Evolutionary conservation across 2,888 invertebrate genomes (phyloP), one percentile per base, ranked within the genome.

Genomic region (Xestia xanthographa): DNA sequence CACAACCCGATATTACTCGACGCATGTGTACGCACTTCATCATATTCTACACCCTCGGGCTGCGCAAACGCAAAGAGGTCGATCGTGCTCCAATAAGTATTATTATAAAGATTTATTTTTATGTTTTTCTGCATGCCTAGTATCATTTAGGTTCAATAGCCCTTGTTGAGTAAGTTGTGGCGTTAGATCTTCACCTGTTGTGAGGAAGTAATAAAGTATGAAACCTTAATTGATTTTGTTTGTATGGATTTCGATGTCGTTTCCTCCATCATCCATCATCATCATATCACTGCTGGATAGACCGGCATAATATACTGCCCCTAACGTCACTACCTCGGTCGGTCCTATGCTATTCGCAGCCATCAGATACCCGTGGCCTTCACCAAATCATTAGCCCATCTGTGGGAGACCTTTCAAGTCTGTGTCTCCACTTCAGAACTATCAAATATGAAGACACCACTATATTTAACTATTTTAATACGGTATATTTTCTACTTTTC

Each of bases 71-170:
- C 79, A 85, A 77, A 86, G 83, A 87, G 83, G 87, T 88, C 82
- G 80, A 80, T 83, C 83, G 83, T 86, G 82, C 66, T 85, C 82
- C 83, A 87, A 83, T 87, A 80, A 82, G 84, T 79, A 86, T 77
- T 80, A 87, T 83, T 79, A 85, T 75, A 62, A 82, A 71, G 83
- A 82, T 88, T 86, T 82, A 81, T 86, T 83, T 83, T 79, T 73
- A 67, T 72, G n/a, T 77, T 83, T 78, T 84, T 80, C 79, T 76
- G 45, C 66, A 38, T 69, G 63, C 34, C 69, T 78, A 80, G 74
- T 85, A 87, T 84, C 56, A 85, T 79, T 78, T 72, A 66, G 71
- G 85, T 86, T 88, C 79, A 85, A 88, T 80, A 80, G 81, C 82
- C 84, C 84, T 85, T 66, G 73, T 84, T 79, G 79, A 70, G 75